phyloP scores from a whole-genome alignment of 2,888 invertebrate genomes.

The Meghimatium bilineatum region DNA sequence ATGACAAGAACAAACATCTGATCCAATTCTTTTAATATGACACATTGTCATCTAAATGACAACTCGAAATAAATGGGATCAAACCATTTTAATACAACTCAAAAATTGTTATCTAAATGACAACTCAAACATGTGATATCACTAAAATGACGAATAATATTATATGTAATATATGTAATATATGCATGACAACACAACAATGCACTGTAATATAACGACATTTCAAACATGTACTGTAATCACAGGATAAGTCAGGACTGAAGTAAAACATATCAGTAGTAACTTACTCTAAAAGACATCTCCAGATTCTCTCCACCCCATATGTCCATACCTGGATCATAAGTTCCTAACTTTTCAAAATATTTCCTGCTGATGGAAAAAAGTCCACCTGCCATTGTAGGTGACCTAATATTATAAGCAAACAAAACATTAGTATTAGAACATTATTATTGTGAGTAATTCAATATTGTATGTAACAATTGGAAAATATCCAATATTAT shows the following conservation, averaged over 20 bases:
- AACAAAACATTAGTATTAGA: background rate
- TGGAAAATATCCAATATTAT: no score
- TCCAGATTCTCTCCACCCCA: conserved; percentile 99
- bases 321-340: conserved; percentile 99
- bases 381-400: conserved; percentile 99
- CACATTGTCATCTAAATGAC: background rate
- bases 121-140: background rate
- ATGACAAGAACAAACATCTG: background rate
- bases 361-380: conserved; percentile 96
- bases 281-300: conserved; percentile 91
- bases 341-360: conserved; percentile 96
- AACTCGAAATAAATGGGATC: background rate
- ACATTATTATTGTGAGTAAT: background rate
- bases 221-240: background rate
- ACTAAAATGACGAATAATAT: no score
- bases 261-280: background rate
- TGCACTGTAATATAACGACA: no score
- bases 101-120: background rate
- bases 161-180: no score
- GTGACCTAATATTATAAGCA: conserved; percentile 80
- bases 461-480: background rate
- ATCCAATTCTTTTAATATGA: no score
- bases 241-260: background rate
- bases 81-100: background rate
- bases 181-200: no score